Conservation (phyloP, 2,113 vertebrate species). For the Neodontobutis hainanensis region DNA sequence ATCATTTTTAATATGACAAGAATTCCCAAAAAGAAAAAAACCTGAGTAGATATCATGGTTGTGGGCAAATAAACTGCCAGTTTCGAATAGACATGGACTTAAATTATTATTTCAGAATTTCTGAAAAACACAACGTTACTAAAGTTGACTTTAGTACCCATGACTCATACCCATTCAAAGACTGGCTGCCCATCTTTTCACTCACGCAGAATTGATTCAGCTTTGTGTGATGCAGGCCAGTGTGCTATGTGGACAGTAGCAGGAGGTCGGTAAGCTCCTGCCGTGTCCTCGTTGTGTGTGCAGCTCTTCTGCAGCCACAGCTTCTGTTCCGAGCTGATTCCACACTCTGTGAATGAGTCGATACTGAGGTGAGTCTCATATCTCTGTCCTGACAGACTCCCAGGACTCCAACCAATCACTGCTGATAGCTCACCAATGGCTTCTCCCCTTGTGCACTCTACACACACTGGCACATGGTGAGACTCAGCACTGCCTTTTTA, state of each 20-base stretch:
- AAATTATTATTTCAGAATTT: no score
- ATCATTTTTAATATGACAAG: no score
- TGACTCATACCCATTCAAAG: neutral
- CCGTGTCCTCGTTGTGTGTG: conserved; percentile 29
- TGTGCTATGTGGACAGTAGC: conserved; percentile 16
- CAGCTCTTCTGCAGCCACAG: conserved; percentile 43
- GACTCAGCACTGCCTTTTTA: conserved; percentile 74
- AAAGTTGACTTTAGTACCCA: no score
- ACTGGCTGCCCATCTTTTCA: neutral
- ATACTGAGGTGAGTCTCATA: conserved; percentile 64
- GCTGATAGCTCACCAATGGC: conserved; percentile 50
- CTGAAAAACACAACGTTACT: no score
- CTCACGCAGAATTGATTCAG: no score
- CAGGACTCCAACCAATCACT: conserved; percentile 65
- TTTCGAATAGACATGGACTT: no score
- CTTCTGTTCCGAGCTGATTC: conserved; percentile 53
- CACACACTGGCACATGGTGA: conserved; percentile 16
- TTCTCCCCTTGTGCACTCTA: conserved; percentile 38
- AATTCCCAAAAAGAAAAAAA: no score
- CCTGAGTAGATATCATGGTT: no score
- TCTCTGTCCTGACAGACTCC: conserved; percentile 67
- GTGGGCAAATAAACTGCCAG: no score
- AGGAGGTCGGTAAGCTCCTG: conserved; percentile 19
- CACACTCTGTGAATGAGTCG: conserved; percentile 58
- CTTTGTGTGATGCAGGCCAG: neutral